These are phyloP conservation scores for Xiphorhynchus elegans DNA, from an alignment of 2,113 vertebrate genomes.

Conservation along the genomic window DNA sequence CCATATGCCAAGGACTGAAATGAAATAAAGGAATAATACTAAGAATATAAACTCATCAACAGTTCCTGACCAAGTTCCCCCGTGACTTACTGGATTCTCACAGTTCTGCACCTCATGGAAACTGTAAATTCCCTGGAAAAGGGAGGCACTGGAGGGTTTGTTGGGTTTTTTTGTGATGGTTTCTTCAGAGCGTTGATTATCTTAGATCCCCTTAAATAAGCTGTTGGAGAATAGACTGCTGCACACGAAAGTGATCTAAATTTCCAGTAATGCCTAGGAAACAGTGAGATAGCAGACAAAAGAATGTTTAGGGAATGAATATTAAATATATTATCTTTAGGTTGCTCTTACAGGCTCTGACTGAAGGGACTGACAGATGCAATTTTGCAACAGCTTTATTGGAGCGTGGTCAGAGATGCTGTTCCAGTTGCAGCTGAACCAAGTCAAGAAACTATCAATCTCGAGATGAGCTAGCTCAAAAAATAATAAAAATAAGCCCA, in stretches of 20 bases:
- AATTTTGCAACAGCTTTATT: not conserved
- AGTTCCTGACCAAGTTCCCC: not conserved
- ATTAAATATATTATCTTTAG: not conserved
- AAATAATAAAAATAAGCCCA: not conserved
- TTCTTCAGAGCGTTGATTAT: not conserved
- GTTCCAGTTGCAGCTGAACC: constrained; percentile 21
- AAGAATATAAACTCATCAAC: constrained; percentile 30
- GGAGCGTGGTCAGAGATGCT: not conserved
- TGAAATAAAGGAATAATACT: not conserved
- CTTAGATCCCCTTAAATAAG: not conserved
- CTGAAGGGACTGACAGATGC: not conserved
- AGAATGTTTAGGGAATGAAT: not conserved
- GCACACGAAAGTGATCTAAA: not conserved
- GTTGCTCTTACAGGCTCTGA: not conserved
- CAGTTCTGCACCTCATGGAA: not conserved
- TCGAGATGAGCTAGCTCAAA: not conserved
- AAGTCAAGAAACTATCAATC: constrained; percentile 31
- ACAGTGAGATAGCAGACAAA: not conserved
- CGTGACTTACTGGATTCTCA: not conserved
- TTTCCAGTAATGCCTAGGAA: not conserved
- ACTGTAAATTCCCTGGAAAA: not conserved
- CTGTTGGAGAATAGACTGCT: not conserved
- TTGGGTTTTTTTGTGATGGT: not conserved
- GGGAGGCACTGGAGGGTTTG: not conserved
- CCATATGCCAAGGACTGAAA: not conserved